phyloP scores from a whole-genome alignment of 2,797 vertebrate genomes.

The Liparis tanakae region DNA sequence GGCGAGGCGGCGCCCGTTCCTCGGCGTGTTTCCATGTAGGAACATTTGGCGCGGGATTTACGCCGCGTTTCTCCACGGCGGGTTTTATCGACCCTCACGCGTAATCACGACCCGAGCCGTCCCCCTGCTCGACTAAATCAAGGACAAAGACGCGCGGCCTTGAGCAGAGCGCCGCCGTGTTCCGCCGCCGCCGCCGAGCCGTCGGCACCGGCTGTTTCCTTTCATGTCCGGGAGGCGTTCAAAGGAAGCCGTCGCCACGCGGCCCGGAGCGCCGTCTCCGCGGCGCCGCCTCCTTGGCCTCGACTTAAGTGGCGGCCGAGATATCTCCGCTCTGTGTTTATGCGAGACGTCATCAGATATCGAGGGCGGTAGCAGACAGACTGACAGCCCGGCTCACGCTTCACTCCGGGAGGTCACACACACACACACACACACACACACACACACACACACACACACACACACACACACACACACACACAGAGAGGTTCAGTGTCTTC shows the following conservation, averaged over 20 bases:
- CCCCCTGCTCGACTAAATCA: constrained; percentile 10
- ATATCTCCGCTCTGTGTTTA: constrained; percentile 24
- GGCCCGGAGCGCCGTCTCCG: constrained; percentile 2
- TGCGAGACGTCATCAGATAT: constrained; percentile 36
- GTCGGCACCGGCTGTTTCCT: constrained; percentile 15
- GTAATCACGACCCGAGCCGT: constrained; percentile 25
- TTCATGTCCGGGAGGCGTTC: constrained; percentile 32
- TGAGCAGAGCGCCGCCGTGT: not conserved
- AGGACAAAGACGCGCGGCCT: not conserved
- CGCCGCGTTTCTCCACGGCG: constrained; percentile 33
- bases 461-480: too few species aligned
- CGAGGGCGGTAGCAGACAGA: constrained; percentile 55
- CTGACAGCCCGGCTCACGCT: constrained; percentile 70
- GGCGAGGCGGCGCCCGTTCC: constrained; percentile 59
- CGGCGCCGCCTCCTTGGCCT: too few species aligned
- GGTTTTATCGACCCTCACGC: constrained; percentile 10
- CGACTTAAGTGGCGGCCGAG: constrained; percentile 7
- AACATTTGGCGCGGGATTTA: constrained; percentile 49
- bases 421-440: too few species aligned
- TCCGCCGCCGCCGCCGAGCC: constrained; percentile 8
- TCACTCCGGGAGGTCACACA: constrained; percentile 58
- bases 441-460: too few species aligned
- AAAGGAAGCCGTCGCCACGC: constrained; percentile 21
- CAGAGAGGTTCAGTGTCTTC: too few species aligned
- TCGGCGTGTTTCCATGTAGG: constrained; percentile 51